These are phyloP conservation scores for Dicycla oo DNA, from an alignment of 2,888 invertebrate species.

Conservation along the genomic window DNA sequence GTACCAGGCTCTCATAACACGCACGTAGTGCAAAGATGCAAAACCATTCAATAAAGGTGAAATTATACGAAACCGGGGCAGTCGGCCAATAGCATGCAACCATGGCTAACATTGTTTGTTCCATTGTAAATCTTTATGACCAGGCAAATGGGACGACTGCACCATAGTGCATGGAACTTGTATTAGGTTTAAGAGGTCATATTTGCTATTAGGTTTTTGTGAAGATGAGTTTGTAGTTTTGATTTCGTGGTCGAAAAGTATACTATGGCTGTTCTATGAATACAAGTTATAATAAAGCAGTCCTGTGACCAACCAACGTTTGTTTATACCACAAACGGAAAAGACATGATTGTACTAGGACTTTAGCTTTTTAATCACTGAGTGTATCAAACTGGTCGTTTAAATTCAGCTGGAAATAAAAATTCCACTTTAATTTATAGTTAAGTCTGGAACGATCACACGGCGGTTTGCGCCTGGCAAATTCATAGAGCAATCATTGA, in stretches of 20 bases:
- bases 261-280: not conserved
- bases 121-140: conserved; percentile 61
- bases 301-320: too few species aligned
- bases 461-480: not conserved
- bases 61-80: conserved; percentile 56
- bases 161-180: conserved; percentile 43
- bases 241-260: conserved; percentile 14
- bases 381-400: too few species aligned
- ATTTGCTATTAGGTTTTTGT: conserved; percentile 34
- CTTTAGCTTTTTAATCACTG: not conserved
- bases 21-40: conserved; percentile 48
- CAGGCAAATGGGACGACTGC: conserved; percentile 46
- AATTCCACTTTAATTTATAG: not conserved
- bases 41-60: conserved; percentile 59
- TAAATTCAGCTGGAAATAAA: too few species aligned
- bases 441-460: not conserved
- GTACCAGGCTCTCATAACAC: conserved; percentile 52
- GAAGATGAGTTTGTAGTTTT: conserved; percentile 24
- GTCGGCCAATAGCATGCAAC: conserved; percentile 54
- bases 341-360: not conserved
- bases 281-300: too few species aligned
- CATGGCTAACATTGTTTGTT: conserved; percentile 60
- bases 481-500: not conserved
- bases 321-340: not conserved
- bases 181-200: conserved; percentile 51